Conservation (phyloP, 2,888 invertebrate genomes). For the Penaeus monodon region DNA sequence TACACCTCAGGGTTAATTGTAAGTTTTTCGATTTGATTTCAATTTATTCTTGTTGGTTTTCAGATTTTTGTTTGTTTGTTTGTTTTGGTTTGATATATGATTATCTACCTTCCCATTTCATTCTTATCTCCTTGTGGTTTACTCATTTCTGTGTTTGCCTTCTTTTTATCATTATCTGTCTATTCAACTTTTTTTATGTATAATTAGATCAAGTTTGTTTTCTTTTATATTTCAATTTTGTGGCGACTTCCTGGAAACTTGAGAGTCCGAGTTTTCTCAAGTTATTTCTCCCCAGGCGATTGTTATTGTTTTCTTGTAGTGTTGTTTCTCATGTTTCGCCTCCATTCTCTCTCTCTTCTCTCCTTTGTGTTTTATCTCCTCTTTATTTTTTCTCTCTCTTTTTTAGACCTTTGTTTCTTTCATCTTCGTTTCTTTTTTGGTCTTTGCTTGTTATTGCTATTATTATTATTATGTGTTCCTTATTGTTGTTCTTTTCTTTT, state of each 20-base stretch:
- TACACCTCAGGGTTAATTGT: conserved; percentile 92
- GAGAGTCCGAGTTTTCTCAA: too few species aligned
- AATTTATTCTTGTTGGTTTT: neutral
- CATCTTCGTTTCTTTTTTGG: too few species aligned
- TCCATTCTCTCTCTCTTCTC: too few species aligned
- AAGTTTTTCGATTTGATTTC: conserved; percentile 79
- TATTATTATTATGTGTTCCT: neutral
- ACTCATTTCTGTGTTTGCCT: neutral
- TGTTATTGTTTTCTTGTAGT: too few species aligned
- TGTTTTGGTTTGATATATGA: neutral
- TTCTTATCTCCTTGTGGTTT: neutral
- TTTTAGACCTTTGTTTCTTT: neutral
- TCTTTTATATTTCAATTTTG: too few species aligned
- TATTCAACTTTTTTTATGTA: too few species aligned
- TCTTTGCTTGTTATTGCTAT: neutral
- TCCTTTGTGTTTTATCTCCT: conserved; percentile 68
- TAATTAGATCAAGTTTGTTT: too few species aligned
- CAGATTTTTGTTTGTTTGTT: neutral
- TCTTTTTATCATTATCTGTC: neutral
- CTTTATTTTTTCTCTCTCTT: conserved; percentile 67
- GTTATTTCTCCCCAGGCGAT: too few species aligned
- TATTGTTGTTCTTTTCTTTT: neutral
- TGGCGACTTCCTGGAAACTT: too few species aligned
- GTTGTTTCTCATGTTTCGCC: too few species aligned
- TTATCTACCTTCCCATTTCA: neutral